phyloP scores from a whole-genome alignment of 2,888 invertebrate genomes.

The Augiades crinisus region DNA sequence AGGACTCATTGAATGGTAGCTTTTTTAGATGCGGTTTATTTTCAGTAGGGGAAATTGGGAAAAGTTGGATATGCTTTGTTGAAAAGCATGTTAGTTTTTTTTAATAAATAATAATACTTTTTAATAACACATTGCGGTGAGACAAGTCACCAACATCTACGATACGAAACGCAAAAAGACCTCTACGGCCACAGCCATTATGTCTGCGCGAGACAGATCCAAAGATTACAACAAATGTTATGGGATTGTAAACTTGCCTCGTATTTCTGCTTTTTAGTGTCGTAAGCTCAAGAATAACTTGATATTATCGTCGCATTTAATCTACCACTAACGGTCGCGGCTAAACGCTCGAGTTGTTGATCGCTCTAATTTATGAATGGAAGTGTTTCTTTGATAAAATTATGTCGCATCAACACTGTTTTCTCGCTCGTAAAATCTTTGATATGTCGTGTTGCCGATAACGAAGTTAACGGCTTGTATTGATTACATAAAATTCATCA shows the following conservation, averaged over 20 bases:
- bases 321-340: slow-evolving; percentile 22
- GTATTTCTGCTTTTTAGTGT: slow-evolving; percentile 28
- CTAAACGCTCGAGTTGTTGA: slow-evolving; percentile 23
- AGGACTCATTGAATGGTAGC: no score
- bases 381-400: slow-evolving; percentile 25
- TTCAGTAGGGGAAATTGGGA: no score
- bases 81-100: no score
- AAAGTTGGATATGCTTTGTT: no score
- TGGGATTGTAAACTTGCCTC: slow-evolving; percentile 27
- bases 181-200: slow-evolving; percentile 34
- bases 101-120: no score
- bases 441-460: slow-evolving; percentile 17
- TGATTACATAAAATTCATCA: slow-evolving; percentile 1
- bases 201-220: slow-evolving; percentile 38
- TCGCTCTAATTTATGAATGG: slow-evolving; percentile 25
- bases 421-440: slow-evolving; percentile 18
- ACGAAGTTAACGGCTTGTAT: slow-evolving; percentile 14
- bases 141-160: slow-evolving; percentile 20
- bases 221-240: slow-evolving; percentile 38
- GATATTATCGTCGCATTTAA: slow-evolving; percentile 25
- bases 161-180: slow-evolving; percentile 36
- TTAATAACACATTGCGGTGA: slow-evolving; percentile 1
- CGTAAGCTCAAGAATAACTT: slow-evolving; percentile 26
- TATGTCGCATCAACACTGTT: slow-evolving; percentile 22
- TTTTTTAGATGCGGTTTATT: no score